Percentiles rank a stretch among this genome's conserved stretches.
Evolutionary conservation across 2,113 vertebrate species (phyloP).

Genomic region (Daboia siamensis): DNA sequence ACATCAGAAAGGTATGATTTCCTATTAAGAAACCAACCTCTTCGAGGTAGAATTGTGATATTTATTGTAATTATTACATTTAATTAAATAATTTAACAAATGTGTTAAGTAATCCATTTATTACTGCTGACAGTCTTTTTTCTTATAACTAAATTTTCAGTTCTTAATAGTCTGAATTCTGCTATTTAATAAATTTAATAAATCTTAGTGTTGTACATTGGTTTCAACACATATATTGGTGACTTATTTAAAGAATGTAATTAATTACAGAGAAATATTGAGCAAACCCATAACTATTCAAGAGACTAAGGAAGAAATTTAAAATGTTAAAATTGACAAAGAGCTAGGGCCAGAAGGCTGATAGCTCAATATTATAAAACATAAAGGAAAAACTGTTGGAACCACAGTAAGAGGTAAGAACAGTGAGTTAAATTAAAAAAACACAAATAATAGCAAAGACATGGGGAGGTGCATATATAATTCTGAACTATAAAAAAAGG

Average conservation of each 20-base stretch:
- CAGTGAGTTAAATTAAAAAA: neutral
- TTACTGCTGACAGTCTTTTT: neutral
- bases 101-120: neutral
- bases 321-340: neutral
- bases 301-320: neutral
- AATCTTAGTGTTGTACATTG: neutral
- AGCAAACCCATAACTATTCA: neutral
- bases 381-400: neutral
- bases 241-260: neutral
- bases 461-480: neutral
- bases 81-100: neutral
- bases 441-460: neutral
- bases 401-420: neutral
- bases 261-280: neutral
- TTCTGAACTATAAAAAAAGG: neutral
- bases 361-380: neutral
- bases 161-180: neutral
- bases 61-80: neutral
- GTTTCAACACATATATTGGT: neutral
- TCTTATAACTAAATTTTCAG: neutral
- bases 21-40: neutral
- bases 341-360: neutral
- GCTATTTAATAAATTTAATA: neutral
- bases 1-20: slow-evolving; percentile 82
- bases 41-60: neutral